Percentiles rank a stretch among this genome's conserved stretches.
phyloP scores from a whole-genome alignment of 2,113 vertebrate genomes.

The Myrmecobius fasciatus region DNA sequence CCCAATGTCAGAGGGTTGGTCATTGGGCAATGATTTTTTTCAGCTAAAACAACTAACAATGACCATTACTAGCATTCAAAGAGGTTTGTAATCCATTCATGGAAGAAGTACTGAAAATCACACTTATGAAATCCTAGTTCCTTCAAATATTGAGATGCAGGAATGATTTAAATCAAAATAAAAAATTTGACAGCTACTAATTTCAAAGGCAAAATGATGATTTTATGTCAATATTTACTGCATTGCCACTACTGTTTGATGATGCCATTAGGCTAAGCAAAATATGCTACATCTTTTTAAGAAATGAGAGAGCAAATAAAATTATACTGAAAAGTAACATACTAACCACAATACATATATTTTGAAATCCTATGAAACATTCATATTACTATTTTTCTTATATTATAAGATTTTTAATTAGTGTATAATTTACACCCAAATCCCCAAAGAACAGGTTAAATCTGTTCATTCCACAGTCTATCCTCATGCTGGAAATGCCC shows the following conservation, averaged over 20 bases:
- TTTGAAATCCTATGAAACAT: neutral
- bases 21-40: neutral
- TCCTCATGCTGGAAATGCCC: neutral
- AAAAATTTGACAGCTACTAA: neutral
- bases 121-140: neutral
- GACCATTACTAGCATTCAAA: neutral
- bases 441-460: neutral
- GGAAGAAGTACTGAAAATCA: neutral
- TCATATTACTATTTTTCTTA: neutral
- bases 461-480: neutral
- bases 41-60: neutral
- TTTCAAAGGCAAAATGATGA: neutral
- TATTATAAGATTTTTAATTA: neutral
- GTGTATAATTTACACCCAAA: neutral
- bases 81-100: neutral
- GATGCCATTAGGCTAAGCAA: neutral
- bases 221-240: neutral
- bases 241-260: neutral
- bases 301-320: neutral
- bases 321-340: neutral
- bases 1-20: neutral
- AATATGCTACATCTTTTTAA: neutral
- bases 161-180: neutral
- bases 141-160: neutral
- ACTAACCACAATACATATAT: neutral